Base-by-base conservation (phyloP, 2,888 invertebrate species). In the Laothoe populi region DNA sequence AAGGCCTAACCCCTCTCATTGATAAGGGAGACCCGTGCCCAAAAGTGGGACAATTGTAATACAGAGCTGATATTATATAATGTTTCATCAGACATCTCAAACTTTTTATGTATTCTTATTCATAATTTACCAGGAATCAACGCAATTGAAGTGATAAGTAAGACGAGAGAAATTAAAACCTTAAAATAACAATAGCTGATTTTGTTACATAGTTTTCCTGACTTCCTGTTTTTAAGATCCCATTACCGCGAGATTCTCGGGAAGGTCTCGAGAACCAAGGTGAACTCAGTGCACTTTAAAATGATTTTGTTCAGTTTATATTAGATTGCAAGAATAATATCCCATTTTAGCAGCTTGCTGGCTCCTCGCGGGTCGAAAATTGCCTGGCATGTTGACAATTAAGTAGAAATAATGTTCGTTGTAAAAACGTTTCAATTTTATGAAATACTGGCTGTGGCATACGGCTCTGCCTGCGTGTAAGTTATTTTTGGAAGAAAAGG, bases 281-380 rank as follows among this genome's bases (percentile, higher is more conserved):
- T 35, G 35, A 35, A 53, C 53, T 53, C 31, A 11, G 16, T 21
- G 53, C 49, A 31, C 53, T 35, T 53, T 53, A 35, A 53, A 53
- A 53, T 53, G 53, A 53, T 31, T 53, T 19, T 16, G 49, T 4
- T 16, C 2, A 49, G 24, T 49, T 49, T 49, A 26, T 35, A 53
- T 16, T 19, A 35, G 53, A 53, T 53, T 53, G 53, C 35, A 31
- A 53, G 21, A 53, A 53, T 53, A 53, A 21, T 53, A 21, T 31
- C 35, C 35, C 19, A 53, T 53, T 53, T 35, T 31, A 53, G 26
- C 16, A n/a, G 1, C 31, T 19, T 19, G 35, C 31, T 19, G 53
- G 53, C 19, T 4, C 16, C 31, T 16, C 35, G 35, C 31, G 19
- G 53, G 53, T 53, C 1, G 19, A 53, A 35, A 53, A 35, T 53